Evolutionary conservation across 2,888 invertebrate genomes (phyloP), one percentile per base, ranked within the genome.

Genomic region (Cryptus armator): DNA sequence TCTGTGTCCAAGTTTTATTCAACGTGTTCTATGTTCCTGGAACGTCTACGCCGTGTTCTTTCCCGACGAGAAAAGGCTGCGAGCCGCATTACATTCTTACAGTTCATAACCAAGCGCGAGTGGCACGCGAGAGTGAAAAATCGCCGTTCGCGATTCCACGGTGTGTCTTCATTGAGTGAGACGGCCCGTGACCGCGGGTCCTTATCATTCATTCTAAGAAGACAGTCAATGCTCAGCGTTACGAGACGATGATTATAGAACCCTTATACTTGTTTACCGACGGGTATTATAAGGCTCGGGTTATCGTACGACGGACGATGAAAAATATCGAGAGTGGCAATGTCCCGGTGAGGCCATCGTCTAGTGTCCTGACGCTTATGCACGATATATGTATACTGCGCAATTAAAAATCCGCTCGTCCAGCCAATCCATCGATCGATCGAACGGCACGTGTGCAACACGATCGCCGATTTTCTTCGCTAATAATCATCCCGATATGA

Each of bases 231-330:
- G 62, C 72, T 74, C 74, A 74, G 74, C 74, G 46, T 74, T 64
- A 75, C 74, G 74, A 75, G 74, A 64, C 75, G 19, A 75, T 46
- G 48, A 51, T 75, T 64, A 37, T 37, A 29, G 62, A 64, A 64
- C 51, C 62, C 64, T 75, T 64, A 75, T 75, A 75, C 64, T 75
- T 75, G 75, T 75, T 75, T 64, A 75, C n/a, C 75, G 48, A 19
- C 64, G 62, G 37, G 56, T 64, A 29, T 74, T 74, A 24, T 75
- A 64, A 75, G 75, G 48, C 75, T 75, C 64, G 75, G 62, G 48
- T 75, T 64, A 75, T 75, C 64, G 75, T 48, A 75, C 75, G 64
- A 62, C n/a, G 14, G 37, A 66, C 37, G 37, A 62, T 62, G 43
- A 66, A 10, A 62, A 62, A 32, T 32, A 7, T 48, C 32, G 32